Conservation (phyloP, 92 coral and sea anemone genomes). For the Plumapathes pennacea region DNA sequence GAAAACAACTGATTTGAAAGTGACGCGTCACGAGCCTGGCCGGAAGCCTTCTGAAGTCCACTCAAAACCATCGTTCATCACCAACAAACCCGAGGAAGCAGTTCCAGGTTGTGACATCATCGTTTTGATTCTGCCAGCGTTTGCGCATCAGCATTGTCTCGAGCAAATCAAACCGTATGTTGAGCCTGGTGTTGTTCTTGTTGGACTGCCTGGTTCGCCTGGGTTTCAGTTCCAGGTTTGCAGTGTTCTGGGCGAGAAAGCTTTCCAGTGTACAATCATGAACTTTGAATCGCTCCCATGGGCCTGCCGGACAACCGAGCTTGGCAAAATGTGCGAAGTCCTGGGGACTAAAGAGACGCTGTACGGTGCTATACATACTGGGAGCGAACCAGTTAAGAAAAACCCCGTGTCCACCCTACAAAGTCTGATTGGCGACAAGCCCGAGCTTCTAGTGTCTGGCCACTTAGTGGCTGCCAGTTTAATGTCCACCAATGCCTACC, state of each 20-base stretch:
- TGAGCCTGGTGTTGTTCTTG: slow-evolving; percentile 58
- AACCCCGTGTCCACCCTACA: slow-evolving; percentile 40
- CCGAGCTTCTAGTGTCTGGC: slow-evolving; percentile 32
- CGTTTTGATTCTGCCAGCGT: slow-evolving; percentile 53
- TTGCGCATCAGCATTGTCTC: slow-evolving; percentile 57
- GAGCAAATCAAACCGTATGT: slow-evolving; percentile 39
- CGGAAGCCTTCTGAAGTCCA: slow-evolving; percentile 10
- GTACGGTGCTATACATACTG: slow-evolving; percentile 36
- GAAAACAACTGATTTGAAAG: slow-evolving; percentile 28
- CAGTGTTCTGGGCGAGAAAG: slow-evolving; percentile 45
- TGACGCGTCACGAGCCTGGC: slow-evolving; percentile 25
- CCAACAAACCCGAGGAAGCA: slow-evolving; percentile 64
- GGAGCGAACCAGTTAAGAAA: slow-evolving; percentile 21
- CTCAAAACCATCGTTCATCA: slow-evolving; percentile 47
- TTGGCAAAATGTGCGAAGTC: slow-evolving; percentile 54
- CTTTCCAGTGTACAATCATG: slow-evolving; percentile 31
- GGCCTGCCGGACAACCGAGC: slow-evolving; percentile 54
- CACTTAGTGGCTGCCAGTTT: slow-evolving; percentile 47
- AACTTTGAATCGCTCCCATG: slow-evolving; percentile 68
- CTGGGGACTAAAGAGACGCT: slow-evolving; percentile 46
- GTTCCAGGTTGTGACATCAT: slow-evolving; percentile 60
- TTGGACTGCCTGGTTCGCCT: slow-evolving; percentile 57
- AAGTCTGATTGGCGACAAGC: slow-evolving; percentile 44
- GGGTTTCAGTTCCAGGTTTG: slow-evolving; percentile 60
- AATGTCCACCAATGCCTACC: slow-evolving; percentile 40